Evolutionary conservation across 2,113 vertebrate genomes (phyloP).

Genomic region (Zootoca vivipara): DNA sequence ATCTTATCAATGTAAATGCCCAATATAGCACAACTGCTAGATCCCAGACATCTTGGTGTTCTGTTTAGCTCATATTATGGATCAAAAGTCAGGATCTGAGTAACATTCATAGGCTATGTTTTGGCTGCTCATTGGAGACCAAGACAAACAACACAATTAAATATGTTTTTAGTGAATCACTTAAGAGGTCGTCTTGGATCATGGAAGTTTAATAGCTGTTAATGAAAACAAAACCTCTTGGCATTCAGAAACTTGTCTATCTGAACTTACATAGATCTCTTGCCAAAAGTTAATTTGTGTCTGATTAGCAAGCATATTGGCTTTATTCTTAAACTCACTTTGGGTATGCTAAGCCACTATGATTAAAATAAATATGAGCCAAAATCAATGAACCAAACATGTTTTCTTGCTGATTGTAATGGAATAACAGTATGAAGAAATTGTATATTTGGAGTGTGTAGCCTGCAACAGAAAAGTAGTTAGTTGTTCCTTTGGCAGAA

Average conservation of each 20-base stretch:
- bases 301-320: background rate
- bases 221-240: conserved; percentile 21
- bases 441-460: background rate
- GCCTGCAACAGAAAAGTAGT: background rate
- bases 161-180: conserved; percentile 6
- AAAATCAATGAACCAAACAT: background rate
- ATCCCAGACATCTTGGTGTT: conserved; percentile 6
- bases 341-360: background rate
- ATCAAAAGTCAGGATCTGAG: conserved; percentile 58
- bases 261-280: background rate
- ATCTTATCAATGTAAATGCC: conserved; percentile 38
- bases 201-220: conserved; percentile 11
- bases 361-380: background rate
- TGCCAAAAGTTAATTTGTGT: conserved; percentile 9
- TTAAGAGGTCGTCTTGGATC: conserved; percentile 14
- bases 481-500: background rate
- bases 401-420: background rate
- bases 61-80: conserved; percentile 27
- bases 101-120: conserved; percentile 41
- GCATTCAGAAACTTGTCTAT: conserved; percentile 4
- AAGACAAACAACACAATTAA: background rate
- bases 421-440: background rate
- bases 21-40: conserved; percentile 36
- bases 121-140: background rate
- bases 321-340: conserved; percentile 15